These are phyloP conservation scores for Hyla sarda DNA, from an alignment of 2,113 vertebrate genomes.

Conservation along the genomic window DNA sequence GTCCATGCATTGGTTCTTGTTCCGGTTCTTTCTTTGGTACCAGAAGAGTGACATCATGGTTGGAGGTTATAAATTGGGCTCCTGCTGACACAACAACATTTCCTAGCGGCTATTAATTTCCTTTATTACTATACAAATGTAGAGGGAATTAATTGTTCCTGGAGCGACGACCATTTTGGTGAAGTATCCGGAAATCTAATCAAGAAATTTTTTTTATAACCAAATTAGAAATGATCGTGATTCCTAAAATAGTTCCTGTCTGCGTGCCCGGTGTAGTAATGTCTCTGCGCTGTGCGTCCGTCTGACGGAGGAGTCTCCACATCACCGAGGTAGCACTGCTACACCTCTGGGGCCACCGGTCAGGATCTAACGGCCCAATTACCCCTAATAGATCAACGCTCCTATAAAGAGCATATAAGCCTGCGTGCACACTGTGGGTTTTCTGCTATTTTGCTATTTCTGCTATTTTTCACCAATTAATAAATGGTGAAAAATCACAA, in stretches of 20 bases:
- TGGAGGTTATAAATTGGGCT: not conserved
- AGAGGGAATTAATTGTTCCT: constrained; percentile 9
- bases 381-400: no score
- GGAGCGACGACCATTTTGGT: not conserved
- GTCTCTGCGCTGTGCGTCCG: not conserved
- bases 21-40: no score
- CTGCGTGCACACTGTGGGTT: no score
- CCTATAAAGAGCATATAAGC: no score
- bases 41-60: not conserved
- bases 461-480: no score
- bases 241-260: not conserved
- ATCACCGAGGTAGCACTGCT: not conserved
- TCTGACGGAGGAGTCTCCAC: not conserved
- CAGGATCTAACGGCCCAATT: no score
- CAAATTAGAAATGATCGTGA: constrained; percentile 13
- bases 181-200: not conserved
- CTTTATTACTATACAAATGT: constrained; percentile 13
- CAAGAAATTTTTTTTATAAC: not conserved
- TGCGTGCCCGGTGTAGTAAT: not conserved
- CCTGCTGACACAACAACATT: not conserved
- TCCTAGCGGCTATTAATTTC: constrained; percentile 1
- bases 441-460: no score
- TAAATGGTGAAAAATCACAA: no score
- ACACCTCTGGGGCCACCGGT: no score
- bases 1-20: not conserved